Evolutionary conservation across 2,888 invertebrate species (phyloP), one percentile per base, ranked within the genome.

Genomic region (Marasmarcha lunaedactyla): DNA sequence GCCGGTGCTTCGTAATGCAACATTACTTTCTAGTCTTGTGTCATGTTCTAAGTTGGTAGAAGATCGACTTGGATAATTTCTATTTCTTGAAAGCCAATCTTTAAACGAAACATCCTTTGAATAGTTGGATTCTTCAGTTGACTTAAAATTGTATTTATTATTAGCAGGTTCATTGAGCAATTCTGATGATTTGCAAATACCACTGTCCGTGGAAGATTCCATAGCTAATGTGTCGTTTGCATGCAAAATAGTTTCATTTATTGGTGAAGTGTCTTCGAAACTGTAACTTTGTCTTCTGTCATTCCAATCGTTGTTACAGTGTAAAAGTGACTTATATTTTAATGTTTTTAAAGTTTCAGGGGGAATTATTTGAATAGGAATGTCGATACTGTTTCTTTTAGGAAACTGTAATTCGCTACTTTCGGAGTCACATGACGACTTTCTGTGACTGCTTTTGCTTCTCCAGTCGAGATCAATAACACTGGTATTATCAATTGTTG

Each of bases 121-220:
- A 35, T 57, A 46, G n/a, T 50, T 46, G 39, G 50, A 61, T 46
- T 51, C 64, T 33, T 64, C 61, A 30, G 51, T 59, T 44, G 48
- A 55, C 11, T 55, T 13, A 13, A 14, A 52, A 34, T 47, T 46
- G 39, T 59, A 49, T 46, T 50, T 54, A 37, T 67, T 67, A 43
- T 73, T 66, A 14, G 53, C 41, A 41, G 63, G 53, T 40, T 76
- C 73, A 44, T 76, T 73, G 1, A 89, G 86, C 35, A 89, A 71
- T 72, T 91, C 91, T 13, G 88, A 86, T 1, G 91, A 91, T 54
- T 89, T 86, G 46, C 90, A 91, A 51, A 91, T 87, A 0, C 91
- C 91, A 54, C 91, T 91, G 52, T 91, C 91, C 1, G 90, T 91
- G 2, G 91, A 91, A n/a, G 90, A 89, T 59, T 91, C 90, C 56